phyloP scores from a whole-genome alignment of 37 sponge, comb jelly and placozoan genomes.

The Bolinopsis microptera region DNA sequence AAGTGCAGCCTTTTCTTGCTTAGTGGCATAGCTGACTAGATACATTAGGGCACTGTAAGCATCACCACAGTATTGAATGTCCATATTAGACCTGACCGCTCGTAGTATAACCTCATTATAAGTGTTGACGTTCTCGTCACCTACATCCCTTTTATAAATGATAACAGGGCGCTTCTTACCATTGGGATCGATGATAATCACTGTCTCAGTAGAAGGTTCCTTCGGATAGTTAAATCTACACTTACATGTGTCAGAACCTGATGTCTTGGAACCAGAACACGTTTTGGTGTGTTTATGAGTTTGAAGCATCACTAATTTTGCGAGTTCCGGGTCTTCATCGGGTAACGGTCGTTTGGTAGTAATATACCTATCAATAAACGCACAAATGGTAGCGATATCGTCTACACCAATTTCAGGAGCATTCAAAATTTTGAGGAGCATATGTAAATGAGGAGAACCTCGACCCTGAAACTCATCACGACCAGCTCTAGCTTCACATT shows the following conservation, averaged over 20 bases:
- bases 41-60: too few relatives aligned
- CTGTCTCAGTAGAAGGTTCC: neutral
- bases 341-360: neutral
- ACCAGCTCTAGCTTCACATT: neutral
- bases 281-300: conserved; percentile 25
- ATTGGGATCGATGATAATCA: too few relatives aligned
- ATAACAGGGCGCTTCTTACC: too few relatives aligned
- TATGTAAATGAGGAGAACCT: conserved; percentile 1
- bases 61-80: too few relatives aligned
- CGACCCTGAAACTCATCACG: neutral
- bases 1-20: too few relatives aligned
- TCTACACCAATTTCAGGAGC: neutral
- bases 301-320: neutral
- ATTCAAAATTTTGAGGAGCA: neutral
- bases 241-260: neutral
- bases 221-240: neutral
- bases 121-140: too few relatives aligned
- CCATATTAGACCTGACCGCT: too few relatives aligned
- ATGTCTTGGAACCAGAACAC: too few relatives aligned
- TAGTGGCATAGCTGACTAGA: too few relatives aligned
- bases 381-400: neutral
- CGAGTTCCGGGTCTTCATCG: too few relatives aligned
- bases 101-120: too few relatives aligned
- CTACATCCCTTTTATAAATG: too few relatives aligned
- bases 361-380: neutral